phyloP scores from a whole-genome alignment of 2,113 vertebrate genomes.

The Eulacestoma nigropectus region DNA sequence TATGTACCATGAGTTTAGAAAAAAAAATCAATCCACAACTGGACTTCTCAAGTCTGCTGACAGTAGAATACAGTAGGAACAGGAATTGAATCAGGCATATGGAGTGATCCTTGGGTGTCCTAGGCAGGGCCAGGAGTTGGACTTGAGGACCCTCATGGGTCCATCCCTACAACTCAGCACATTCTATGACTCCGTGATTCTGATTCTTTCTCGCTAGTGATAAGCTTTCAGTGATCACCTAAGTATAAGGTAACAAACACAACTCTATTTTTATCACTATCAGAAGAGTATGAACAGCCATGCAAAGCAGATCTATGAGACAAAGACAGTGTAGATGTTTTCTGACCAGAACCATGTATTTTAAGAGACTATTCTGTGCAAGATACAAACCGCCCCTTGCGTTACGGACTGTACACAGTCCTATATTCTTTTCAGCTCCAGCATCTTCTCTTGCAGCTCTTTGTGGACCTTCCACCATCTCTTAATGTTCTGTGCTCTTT shows the following conservation, averaged over 20 bases:
- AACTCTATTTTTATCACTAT: not conserved
- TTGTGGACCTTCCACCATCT: not conserved
- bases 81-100: not conserved
- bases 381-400: not conserved
- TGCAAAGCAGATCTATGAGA: not conserved
- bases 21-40: not conserved
- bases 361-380: not conserved
- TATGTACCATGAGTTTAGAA: not conserved
- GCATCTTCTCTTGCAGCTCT: not conserved
- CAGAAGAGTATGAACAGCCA: not conserved
- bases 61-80: not conserved
- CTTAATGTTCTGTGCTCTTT: not conserved
- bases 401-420: not conserved
- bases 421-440: not conserved
- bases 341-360: not conserved
- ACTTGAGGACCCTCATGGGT: not conserved
- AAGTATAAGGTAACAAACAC: not conserved
- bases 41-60: not conserved
- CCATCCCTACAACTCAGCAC: not conserved
- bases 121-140: not conserved
- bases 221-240: not conserved
- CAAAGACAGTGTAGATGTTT: not conserved
- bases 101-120: not conserved
- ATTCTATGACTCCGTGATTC: not conserved
- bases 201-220: not conserved